Evolutionary conservation across 2,797 vertebrate genomes (phyloP).

Genomic region (Chelonia mydas): DNA sequence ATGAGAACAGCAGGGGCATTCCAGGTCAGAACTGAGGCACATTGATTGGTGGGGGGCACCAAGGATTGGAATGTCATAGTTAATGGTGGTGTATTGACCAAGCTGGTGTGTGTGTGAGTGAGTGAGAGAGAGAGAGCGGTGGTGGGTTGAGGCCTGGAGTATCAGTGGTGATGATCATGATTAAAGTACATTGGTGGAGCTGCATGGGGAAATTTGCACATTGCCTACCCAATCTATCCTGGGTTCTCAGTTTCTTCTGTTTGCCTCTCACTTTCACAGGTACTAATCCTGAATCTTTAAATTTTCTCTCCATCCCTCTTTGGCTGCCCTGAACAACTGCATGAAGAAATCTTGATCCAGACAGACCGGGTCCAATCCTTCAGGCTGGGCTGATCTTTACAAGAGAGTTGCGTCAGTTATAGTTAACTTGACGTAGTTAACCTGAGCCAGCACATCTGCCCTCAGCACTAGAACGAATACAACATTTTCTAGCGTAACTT

Average conservation of each 20-base stretch:
- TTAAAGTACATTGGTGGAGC: not conserved
- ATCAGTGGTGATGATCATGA: not conserved
- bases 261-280: not conserved
- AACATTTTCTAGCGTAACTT: not conserved
- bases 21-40: not conserved
- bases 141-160: not conserved
- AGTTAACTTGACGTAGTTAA: not conserved
- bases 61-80: not conserved
- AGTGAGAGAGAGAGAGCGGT: not conserved
- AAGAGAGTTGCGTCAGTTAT: not conserved
- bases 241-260: not conserved
- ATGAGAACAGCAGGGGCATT: not conserved
- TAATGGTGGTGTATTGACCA: not conserved
- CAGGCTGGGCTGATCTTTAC: not conserved
- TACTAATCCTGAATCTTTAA: not conserved
- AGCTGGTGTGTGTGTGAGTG: no score
- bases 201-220: not conserved
- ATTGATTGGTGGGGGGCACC: not conserved
- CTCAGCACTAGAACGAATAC: not conserved
- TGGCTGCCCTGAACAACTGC: not conserved
- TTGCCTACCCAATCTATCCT: fast-evolving
- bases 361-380: not conserved
- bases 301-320: not conserved
- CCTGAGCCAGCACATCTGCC: not conserved
- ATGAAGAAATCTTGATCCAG: not conserved